Base-by-base conservation (phyloP, 1,140 invertebrate species). In the Aplysia californica region DNA sequence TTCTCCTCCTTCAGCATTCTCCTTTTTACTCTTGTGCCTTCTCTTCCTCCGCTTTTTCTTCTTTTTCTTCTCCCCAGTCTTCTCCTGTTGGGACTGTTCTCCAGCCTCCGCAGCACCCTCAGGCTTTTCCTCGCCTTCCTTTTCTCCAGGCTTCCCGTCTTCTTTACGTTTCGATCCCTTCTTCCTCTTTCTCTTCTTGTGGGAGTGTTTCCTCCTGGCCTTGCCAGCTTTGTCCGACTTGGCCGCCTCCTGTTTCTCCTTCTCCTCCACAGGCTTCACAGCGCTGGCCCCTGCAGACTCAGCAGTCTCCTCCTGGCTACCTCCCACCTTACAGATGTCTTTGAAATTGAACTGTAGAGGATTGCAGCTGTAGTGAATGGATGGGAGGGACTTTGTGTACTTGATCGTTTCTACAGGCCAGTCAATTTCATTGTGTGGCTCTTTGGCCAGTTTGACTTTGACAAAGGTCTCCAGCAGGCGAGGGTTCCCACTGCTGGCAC, bases 321-420 rank as follows among this genome's bases (percentile, higher is more conserved):
- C n/a, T n/a, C n/a, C n/a, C n/a, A n/a, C n/a, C n/a, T 38, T 65
- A 39, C 44, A 67, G 23, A 67, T 72, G 38, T 59, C 61, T 77
- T 79, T 79, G 74, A 86, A 87, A 75, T 87, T 84, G 80, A 87
- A 87, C 67, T 75, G 75, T 3, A 87, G 71, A 38, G 86, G 86
- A 75, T 87, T 85, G 79, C 86, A 87, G 61, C 83, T 84, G 61
- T 74, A 87, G 18, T 55, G 74, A 10, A 87, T 68, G 1, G 26
- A n/a, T 1, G 86, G 86, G 39, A 77, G 58, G 10, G 79, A 77
- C 26, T 67, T 81, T 1, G 86, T 86, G 66, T 81, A 79, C 66
- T 86, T 78, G 3, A 87, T 77, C 81, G 85, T 87, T 61, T 84
- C 86, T 4, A 55, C 74, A 1, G 86, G 86, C 86, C 86, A 87